phyloP scores from a whole-genome alignment of 2,113 vertebrate species.

The Apistogramma diplotaenia region DNA sequence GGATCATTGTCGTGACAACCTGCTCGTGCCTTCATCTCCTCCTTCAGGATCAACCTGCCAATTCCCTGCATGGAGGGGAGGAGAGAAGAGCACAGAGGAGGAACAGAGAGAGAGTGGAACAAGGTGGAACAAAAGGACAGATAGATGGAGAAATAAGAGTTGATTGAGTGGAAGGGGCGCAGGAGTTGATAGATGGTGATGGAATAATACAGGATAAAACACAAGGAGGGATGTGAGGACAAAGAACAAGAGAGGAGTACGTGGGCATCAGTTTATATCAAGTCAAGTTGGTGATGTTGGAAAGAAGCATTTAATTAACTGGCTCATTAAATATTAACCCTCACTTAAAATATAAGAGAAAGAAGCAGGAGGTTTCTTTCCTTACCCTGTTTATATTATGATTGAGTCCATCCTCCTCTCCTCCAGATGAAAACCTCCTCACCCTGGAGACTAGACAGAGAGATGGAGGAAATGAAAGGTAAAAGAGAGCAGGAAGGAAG shows the following conservation, averaged over 20 bases:
- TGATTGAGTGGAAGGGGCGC: slow-evolving; percentile 3
- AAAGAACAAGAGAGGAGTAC: background rate
- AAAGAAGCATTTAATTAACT: slow-evolving; percentile 42
- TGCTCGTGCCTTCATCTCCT: slow-evolving; percentile 96
- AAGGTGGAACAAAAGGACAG: background rate
- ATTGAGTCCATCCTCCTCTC: slow-evolving; percentile 70
- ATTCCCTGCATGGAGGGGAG: slow-evolving; percentile 81
- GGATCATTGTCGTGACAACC: slow-evolving; percentile 87
- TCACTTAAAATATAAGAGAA: slow-evolving; percentile 1
- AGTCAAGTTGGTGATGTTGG: slow-evolving; percentile 4
- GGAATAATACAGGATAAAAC: background rate
- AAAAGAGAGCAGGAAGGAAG: background rate
- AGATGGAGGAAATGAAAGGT: background rate
- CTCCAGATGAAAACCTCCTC: slow-evolving; percentile 71
- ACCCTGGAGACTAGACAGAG: slow-evolving; percentile 55
- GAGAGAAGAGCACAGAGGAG: background rate
- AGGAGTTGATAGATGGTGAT: background rate
- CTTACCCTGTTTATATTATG: slow-evolving; percentile 70
- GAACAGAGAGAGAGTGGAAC: background rate
- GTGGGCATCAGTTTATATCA: background rate
- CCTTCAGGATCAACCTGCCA: slow-evolving; percentile 94
- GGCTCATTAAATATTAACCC: slow-evolving; percentile 46
- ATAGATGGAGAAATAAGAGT: background rate
- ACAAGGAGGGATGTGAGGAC: background rate
- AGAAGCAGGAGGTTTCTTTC: background rate